These are phyloP conservation scores for Drosophila limbata DNA, from an alignment of 2,888 invertebrate species.

Conservation along the genomic window DNA sequence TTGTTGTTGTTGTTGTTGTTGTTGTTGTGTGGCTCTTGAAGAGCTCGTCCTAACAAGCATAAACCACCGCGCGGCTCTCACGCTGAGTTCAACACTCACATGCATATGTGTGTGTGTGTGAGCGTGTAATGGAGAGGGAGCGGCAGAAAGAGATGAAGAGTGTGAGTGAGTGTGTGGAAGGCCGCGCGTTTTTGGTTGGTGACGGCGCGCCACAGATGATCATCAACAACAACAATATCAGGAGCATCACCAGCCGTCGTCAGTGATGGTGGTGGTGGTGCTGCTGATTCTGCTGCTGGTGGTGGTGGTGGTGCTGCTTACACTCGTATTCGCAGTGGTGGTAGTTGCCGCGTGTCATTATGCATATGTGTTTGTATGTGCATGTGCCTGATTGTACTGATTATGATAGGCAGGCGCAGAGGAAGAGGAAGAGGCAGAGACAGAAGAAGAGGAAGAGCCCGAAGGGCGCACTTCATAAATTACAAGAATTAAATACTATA, in stretches of 20 bases:
- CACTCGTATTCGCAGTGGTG: constrained; percentile 30
- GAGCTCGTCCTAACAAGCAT: constrained; percentile 67
- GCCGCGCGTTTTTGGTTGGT: constrained; percentile 78
- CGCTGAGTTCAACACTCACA: constrained; percentile 42
- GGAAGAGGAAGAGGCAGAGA: constrained; percentile 6
- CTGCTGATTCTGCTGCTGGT: background rate
- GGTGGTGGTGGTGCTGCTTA: constrained; percentile 9
- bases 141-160: constrained; percentile 23
- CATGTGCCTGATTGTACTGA: constrained; percentile 39
- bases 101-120: constrained; percentile 30
- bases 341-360: constrained; percentile 59
- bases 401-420: constrained; percentile 27
- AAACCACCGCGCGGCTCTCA: constrained; percentile 66
- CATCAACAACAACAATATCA: constrained; percentile 46
- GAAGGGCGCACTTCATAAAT: constrained; percentile 28
- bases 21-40: constrained; percentile 53
- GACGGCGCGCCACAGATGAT: constrained; percentile 77
- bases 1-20: constrained; percentile 35
- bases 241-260: constrained; percentile 20
- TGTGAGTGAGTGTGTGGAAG: constrained; percentile 65
- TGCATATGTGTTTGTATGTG: constrained; percentile 24
- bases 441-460: background rate
- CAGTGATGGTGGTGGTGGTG: constrained; percentile 17
- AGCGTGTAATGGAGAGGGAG: constrained; percentile 2
- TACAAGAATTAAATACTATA: constrained; percentile 8